phyloP scores from a whole-genome alignment of 2,888 invertebrate genomes.

The Spialia ferax region DNA sequence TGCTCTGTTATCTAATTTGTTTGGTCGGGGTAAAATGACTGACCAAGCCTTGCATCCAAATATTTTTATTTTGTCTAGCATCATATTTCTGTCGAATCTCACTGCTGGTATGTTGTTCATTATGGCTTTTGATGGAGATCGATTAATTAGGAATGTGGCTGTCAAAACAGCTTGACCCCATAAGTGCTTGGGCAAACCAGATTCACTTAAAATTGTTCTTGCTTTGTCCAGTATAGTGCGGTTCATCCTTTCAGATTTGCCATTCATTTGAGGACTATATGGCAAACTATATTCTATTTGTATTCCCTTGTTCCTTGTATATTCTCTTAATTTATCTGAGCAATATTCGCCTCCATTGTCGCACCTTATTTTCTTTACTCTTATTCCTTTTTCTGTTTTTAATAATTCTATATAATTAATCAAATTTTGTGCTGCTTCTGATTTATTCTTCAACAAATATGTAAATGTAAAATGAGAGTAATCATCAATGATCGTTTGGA shows the following conservation, averaged over 20 bases:
- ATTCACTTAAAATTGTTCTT: not conserved
- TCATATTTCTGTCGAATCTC: not conserved
- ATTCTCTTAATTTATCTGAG: not conserved
- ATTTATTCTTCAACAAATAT: constrained; percentile 1
- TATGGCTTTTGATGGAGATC: not conserved
- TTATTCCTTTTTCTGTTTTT: not conserved
- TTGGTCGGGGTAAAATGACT: not conserved
- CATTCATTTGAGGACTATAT: not conserved
- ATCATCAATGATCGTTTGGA: constrained; percentile 1
- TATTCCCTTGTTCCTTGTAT: not conserved
- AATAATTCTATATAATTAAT: not conserved
- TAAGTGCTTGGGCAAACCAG: not conserved
- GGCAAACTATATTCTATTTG: not conserved
- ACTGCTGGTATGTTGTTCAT: not conserved
- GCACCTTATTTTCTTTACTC: not conserved
- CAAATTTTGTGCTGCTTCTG: not conserved
- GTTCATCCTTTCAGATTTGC: constrained; percentile 1
- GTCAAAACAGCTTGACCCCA: not conserved
- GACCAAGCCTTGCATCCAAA: not conserved
- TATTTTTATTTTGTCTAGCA: not conserved
- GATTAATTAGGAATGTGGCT: not conserved
- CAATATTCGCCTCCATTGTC: not conserved
- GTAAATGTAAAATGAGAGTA: constrained; percentile 1
- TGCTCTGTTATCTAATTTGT: not conserved
- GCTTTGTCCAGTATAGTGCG: not conserved